A percentile compares a stretch with the other conserved stretches of the same genome.
phyloP scores from a whole-genome alignment of 2,888 invertebrate species.

The Tipula vernalis region DNA sequence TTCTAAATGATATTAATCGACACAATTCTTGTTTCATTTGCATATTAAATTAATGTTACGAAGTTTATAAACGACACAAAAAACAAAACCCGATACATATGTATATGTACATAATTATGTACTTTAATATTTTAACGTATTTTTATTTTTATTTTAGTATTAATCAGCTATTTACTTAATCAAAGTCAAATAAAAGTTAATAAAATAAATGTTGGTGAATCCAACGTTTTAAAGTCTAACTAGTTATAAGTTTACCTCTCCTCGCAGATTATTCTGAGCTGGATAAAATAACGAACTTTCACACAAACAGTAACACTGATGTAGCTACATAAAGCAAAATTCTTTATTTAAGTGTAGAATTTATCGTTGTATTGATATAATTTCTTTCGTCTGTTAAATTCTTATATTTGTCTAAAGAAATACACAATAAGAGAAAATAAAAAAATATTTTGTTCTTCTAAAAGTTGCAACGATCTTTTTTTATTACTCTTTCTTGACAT shows the following conservation, averaged over 20 bases:
- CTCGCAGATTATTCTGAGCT: background rate
- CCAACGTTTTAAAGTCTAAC: background rate
- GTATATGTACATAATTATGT: too few species aligned
- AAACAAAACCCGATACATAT: too few species aligned
- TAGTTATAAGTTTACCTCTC: background rate
- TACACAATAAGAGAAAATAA: background rate
- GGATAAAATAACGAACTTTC: background rate
- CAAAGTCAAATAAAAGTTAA: background rate
- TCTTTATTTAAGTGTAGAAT: background rate
- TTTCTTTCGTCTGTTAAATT: background rate
- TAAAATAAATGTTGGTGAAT: background rate
- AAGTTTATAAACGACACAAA: background rate
- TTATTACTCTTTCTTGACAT: background rate
- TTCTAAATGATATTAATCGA: background rate
- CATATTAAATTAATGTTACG: background rate
- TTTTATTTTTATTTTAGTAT: background rate
- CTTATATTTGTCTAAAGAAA: background rate
- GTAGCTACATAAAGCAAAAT: background rate
- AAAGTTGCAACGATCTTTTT: background rate
- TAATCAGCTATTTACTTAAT: background rate
- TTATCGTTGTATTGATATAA: background rate
- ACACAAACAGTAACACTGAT: background rate
- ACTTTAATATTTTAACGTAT: background rate
- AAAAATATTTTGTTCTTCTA: background rate
- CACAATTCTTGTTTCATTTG: background rate